Conservation (phyloP, 2,113 vertebrate species). For the Stigmatopora argus region DNA sequence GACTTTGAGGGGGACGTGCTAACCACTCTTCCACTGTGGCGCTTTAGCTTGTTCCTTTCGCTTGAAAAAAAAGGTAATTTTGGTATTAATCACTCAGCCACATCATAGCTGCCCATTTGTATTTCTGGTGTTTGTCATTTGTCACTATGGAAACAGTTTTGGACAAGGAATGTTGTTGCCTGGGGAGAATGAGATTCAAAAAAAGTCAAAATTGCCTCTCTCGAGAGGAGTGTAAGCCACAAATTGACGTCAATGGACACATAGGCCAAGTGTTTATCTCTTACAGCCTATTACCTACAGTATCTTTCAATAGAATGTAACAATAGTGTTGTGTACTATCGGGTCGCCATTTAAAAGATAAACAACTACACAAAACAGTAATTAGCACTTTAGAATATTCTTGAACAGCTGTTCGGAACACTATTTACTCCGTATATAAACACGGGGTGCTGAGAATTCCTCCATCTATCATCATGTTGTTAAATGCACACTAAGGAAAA, state of each 20-base stretch:
- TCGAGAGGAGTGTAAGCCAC: slow-evolving; percentile 17
- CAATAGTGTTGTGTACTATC: not conserved
- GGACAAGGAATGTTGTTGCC: slow-evolving; percentile 26
- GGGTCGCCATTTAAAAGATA: slow-evolving; percentile 8
- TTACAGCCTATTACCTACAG: not conserved
- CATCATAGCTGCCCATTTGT: slow-evolving; percentile 22
- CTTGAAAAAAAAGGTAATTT: not conserved
- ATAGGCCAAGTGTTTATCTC: slow-evolving; percentile 18
- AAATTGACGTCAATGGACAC: slow-evolving; percentile 21
- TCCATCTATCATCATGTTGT: slow-evolving; percentile 15
- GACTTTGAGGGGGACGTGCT: too few species aligned
- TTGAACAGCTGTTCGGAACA: slow-evolving; percentile 27
- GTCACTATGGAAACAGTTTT: slow-evolving; percentile 51
- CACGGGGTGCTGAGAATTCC: slow-evolving; percentile 14
- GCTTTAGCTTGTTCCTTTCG: too few species aligned
- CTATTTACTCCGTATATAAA: slow-evolving; percentile 22
- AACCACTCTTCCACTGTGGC: too few species aligned
- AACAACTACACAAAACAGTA: not conserved
- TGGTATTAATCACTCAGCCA: slow-evolving; percentile 9
- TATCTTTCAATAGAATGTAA: not conserved
- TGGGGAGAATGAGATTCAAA: slow-evolving; percentile 14
- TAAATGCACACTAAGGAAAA: not conserved
- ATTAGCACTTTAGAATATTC: not conserved
- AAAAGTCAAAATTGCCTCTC: slow-evolving; percentile 9
- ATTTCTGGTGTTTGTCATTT: slow-evolving; percentile 52